phyloP scores from a whole-genome alignment of 2,888 invertebrate species.

The Hedya salicella region DNA sequence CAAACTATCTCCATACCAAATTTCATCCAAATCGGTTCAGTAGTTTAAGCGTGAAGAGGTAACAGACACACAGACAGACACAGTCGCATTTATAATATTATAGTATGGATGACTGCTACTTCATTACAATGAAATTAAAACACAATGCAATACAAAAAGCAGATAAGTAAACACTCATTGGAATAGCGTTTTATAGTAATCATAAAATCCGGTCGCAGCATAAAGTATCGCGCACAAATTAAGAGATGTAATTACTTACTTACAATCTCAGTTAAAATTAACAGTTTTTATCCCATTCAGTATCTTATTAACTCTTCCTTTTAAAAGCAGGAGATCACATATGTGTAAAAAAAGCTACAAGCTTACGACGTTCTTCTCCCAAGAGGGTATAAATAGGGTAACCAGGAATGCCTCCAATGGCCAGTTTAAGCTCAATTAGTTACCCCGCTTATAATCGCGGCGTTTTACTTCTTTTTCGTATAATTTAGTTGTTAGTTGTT shows the following conservation, averaged over 20 bases:
- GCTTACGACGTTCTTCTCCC: neutral
- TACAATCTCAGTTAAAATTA: constrained; percentile 21
- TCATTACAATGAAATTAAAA: neutral
- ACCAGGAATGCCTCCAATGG: constrained; percentile 22
- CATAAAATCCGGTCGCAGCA: constrained; percentile 6
- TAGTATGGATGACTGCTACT: neutral
- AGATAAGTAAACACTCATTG: neutral
- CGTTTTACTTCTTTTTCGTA: constrained; percentile 19
- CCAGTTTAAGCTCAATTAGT: constrained; percentile 20
- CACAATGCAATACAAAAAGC: too few relatives aligned
- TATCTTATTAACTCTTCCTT: neutral
- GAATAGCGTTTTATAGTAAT: neutral
- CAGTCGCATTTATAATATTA: too few relatives aligned
- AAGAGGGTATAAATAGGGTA: neutral
- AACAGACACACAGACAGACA: too few relatives aligned
- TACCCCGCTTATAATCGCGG: constrained; percentile 10
- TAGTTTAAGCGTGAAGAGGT: too few relatives aligned
- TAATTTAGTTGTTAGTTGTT: constrained; percentile 25
- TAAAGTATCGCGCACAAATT: constrained; percentile 16
- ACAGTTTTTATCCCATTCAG: constrained; percentile 10
- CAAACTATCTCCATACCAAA: too few relatives aligned
- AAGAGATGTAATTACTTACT: constrained; percentile 27
- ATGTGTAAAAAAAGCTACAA: neutral
- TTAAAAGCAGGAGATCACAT: neutral
- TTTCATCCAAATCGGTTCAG: too few relatives aligned